Evolutionary conservation across 2,113 vertebrate genomes (phyloP).

Genomic region (Gymnogyps californianus): DNA sequence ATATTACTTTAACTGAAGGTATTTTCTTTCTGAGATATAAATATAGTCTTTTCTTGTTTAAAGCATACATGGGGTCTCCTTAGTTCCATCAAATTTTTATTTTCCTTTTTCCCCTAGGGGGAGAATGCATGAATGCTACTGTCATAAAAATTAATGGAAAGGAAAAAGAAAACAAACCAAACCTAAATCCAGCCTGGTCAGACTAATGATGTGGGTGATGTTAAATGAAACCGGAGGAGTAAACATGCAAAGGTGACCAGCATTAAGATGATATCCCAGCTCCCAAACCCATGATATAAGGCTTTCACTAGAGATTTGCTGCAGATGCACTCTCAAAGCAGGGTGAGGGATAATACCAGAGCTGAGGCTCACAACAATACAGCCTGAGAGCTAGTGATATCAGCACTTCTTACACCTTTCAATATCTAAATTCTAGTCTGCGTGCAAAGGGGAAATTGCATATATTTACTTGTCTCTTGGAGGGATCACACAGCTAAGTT

Average conservation of each 20-base stretch:
- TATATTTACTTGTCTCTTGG: neutral
- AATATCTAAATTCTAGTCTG: neutral
- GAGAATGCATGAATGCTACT: conserved; percentile 37
- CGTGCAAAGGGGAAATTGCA: neutral
- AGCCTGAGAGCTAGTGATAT: neutral
- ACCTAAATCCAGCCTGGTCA: conserved; percentile 9
- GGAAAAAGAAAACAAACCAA: conserved; percentile 46
- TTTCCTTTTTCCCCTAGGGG: neutral
- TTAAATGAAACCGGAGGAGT: conserved; percentile 29
- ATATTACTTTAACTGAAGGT: neutral
- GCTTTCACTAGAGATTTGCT: neutral
- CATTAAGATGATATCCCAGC: neutral
- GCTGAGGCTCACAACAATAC: neutral
- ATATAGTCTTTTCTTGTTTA: neutral
- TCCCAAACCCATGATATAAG: neutral
- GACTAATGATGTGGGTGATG: conserved; percentile 13
- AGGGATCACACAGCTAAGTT: neutral
- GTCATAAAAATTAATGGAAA: conserved; percentile 59
- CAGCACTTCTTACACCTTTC: neutral
- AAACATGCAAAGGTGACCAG: neutral
- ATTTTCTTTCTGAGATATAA: neutral
- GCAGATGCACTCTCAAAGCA: neutral
- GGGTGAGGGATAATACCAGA: neutral
- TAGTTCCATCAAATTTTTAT: conserved; percentile 30
- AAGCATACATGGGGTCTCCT: neutral